Conservation (phyloP, 2,113 vertebrate genomes). For the Pterophyllum scalare region DNA sequence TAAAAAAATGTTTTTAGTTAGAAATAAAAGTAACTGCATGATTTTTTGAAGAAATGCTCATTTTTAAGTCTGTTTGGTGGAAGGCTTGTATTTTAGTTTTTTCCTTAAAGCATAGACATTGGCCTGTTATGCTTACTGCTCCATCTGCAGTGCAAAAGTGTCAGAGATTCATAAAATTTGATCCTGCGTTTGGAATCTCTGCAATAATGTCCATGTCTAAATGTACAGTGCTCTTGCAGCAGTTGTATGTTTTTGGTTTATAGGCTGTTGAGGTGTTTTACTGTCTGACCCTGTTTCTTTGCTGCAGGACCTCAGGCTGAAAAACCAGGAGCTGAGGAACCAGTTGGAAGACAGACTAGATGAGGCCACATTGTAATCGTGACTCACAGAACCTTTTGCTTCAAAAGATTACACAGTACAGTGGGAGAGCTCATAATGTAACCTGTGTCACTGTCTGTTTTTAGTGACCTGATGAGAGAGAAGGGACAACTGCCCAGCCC, state of each 20-base stretch:
- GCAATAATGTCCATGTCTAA: not conserved
- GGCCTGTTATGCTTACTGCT: not conserved
- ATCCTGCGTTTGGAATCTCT: not conserved
- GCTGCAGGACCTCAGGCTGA: constrained; percentile 64
- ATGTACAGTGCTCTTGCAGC: not conserved
- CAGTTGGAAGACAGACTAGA: constrained; percentile 58
- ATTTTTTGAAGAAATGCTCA: not conserved
- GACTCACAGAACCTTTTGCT: not conserved
- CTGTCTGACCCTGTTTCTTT: constrained; percentile 13
- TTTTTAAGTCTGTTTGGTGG: not conserved
- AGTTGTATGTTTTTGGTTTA: not conserved
- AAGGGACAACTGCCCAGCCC: not conserved
- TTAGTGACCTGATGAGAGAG: constrained; percentile 41
- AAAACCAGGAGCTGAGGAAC: constrained; percentile 42
- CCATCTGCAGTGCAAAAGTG: not conserved
- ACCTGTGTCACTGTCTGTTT: constrained; percentile 12
- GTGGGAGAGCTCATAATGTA: not conserved
- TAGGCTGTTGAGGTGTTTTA: not conserved
- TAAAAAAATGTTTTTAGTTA: not conserved
- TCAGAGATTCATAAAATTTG: not conserved
- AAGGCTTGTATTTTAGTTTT: not conserved
- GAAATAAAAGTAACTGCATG: not conserved
- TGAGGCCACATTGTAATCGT: constrained; percentile 53
- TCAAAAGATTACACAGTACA: not conserved
- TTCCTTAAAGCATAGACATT: too few relatives aligned